Conservation (phyloP, 2,888 invertebrate species). For the Hirtodrosophila cameraria region DNA sequence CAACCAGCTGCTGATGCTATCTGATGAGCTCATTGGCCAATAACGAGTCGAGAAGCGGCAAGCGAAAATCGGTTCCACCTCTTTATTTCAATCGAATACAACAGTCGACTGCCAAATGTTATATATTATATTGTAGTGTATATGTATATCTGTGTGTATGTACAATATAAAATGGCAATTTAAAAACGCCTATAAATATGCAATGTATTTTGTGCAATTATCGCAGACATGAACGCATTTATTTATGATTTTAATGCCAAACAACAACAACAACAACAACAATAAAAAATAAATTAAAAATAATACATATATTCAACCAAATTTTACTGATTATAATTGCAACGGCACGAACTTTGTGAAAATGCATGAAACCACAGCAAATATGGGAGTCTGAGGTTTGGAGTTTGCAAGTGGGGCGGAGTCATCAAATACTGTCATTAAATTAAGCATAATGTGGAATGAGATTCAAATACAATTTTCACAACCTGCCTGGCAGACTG, state of each 20-base stretch:
- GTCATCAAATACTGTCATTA: slow-evolving; percentile 65
- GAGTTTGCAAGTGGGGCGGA: slow-evolving; percentile 6
- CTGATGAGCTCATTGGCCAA: slow-evolving; percentile 22
- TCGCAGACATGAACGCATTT: slow-evolving; percentile 43
- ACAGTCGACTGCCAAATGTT: slow-evolving; percentile 11
- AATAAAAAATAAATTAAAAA: too few species aligned
- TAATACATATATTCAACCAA: slow-evolving; percentile 26
- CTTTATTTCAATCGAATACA: neutral
- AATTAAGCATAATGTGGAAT: slow-evolving; percentile 26
- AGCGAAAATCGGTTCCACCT: slow-evolving; percentile 10
- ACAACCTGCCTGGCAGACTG: slow-evolving; percentile 40
- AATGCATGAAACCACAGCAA: slow-evolving; percentile 15
- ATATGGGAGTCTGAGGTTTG: neutral
- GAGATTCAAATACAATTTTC: slow-evolving; percentile 11
- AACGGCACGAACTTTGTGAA: slow-evolving; percentile 19
- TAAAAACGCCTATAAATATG: slow-evolving; percentile 60
- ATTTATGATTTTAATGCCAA: slow-evolving; percentile 51
- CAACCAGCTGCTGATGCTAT: neutral
- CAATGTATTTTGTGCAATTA: slow-evolving; percentile 57
- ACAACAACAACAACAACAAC: slow-evolving; percentile 12
- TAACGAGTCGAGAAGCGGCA: neutral
- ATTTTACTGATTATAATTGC: slow-evolving; percentile 47
- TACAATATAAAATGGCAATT: slow-evolving; percentile 14
- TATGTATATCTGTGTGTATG: neutral
- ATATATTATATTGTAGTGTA: neutral